Evolutionary conservation across 1,140 invertebrate genomes (phyloP).

Genomic region (Sipha flava): DNA sequence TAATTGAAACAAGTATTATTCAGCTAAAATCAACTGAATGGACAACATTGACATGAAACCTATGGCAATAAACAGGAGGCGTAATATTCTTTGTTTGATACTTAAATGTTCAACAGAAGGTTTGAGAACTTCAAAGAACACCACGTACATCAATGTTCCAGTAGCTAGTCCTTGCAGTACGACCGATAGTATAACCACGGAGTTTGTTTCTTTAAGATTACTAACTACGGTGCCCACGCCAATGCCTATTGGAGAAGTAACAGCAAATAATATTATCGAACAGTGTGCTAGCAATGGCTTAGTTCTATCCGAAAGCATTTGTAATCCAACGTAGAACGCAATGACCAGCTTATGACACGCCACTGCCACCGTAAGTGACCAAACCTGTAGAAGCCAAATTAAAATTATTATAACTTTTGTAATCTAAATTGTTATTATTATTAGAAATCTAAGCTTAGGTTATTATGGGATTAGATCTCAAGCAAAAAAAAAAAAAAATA

Average conservation of each 20-base stretch:
- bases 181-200: constrained; percentile 34
- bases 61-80: constrained; percentile 58
- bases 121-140: constrained; percentile 48
- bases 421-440: no score
- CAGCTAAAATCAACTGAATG: constrained; percentile 49
- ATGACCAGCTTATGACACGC: constrained; percentile 54
- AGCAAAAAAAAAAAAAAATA: no score
- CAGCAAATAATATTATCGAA: constrained; percentile 49
- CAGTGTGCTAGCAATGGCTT: constrained; percentile 40
- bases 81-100: constrained; percentile 46
- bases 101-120: constrained; percentile 37
- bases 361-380: constrained; percentile 62
- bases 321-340: constrained; percentile 50
- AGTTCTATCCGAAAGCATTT: constrained; percentile 44
- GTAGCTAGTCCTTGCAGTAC: constrained; percentile 45
- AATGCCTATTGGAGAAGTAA: constrained; percentile 51
- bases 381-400: constrained; percentile 40
- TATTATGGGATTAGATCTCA: no score
- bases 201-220: background rate
- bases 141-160: constrained; percentile 48
- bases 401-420: background rate
- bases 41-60: constrained; percentile 71
- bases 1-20: background rate
- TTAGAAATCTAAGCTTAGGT: no score
- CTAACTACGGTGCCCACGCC: constrained; percentile 54